Percentiles rank a stretch among this genome's conserved stretches.
phyloP scores from a whole-genome alignment of 1,140 invertebrate genomes.

The Trachelipus rathkii region DNA sequence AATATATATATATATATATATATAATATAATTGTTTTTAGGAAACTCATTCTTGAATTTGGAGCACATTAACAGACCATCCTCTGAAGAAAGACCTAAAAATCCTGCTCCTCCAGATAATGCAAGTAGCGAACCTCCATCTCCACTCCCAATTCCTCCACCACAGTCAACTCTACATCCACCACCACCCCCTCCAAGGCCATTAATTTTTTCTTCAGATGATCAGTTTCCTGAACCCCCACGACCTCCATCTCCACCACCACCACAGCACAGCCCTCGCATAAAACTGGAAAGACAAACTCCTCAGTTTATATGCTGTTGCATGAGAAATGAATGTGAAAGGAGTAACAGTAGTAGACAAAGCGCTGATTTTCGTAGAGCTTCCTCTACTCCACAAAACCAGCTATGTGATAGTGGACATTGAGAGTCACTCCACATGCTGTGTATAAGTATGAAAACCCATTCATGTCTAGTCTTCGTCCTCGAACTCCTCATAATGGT shows the following conservation, averaged over 20 bases:
- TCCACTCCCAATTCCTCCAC: constrained; percentile 30
- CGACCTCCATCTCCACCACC: constrained; percentile 38
- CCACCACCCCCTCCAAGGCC: constrained; percentile 34
- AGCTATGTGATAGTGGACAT: not conserved
- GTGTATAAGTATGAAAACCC: constrained; percentile 38
- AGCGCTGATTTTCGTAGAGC: constrained; percentile 35
- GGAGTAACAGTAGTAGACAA: constrained; percentile 29
- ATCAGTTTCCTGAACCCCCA: constrained; percentile 38
- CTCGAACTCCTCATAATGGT: constrained; percentile 29
- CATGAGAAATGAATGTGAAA: constrained; percentile 43
- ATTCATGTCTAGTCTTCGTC: constrained; percentile 31
- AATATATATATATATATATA: too few species aligned
- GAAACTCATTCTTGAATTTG: not conserved
- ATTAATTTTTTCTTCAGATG: constrained; percentile 36
- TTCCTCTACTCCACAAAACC: constrained; percentile 26
- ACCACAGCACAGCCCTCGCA: constrained; percentile 38
- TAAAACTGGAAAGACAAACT: constrained; percentile 42
- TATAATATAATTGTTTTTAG: too few species aligned
- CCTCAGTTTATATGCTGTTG: constrained; percentile 40
- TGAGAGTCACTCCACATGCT: not conserved
- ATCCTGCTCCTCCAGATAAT: constrained; percentile 41
- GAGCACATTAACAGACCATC: constrained; percentile 43
- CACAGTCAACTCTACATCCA: constrained; percentile 23
- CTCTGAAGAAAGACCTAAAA: constrained; percentile 43
- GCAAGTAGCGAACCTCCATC: constrained; percentile 7